Conservation (phyloP, 2,113 vertebrate genomes). For the Ictalurus furcatus region DNA sequence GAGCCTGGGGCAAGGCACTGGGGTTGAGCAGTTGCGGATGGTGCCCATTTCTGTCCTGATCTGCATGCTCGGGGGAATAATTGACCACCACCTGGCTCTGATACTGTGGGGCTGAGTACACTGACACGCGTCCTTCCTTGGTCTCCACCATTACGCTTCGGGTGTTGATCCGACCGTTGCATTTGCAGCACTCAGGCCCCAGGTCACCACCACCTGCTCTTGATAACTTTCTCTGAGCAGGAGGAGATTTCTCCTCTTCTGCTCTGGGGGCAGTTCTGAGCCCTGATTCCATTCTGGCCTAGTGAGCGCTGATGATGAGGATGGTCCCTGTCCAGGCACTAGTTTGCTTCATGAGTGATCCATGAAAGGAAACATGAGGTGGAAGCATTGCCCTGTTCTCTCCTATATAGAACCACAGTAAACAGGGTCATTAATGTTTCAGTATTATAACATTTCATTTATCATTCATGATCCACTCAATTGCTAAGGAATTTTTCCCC, state of each 20-base stretch:
- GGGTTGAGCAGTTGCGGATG: constrained; percentile 86
- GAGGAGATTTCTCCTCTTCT: constrained; percentile 67
- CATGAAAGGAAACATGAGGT: constrained; percentile 52
- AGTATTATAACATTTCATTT: not conserved
- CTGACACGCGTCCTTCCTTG: constrained; percentile 77
- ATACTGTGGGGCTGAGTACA: constrained; percentile 84
- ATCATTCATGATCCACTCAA: not conserved
- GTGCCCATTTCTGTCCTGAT: constrained; percentile 60
- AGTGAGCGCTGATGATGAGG: constrained; percentile 21
- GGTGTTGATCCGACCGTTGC: constrained; percentile 87
- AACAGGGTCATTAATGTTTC: not conserved
- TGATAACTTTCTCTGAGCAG: constrained; percentile 63
- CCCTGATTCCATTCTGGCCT: constrained; percentile 58
- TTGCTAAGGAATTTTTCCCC: not conserved
- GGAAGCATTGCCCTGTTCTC: constrained; percentile 28
- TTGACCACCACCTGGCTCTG: constrained; percentile 71
- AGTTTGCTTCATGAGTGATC: constrained; percentile 52
- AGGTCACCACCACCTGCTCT: constrained; percentile 40
- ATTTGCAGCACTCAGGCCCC: constrained; percentile 67
- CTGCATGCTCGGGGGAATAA: constrained; percentile 56
- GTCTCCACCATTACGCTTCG: constrained; percentile 77
- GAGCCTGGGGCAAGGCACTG: constrained; percentile 75
- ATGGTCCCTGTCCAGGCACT: constrained; percentile 60
- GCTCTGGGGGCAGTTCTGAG: constrained; percentile 57
- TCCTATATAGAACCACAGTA: constrained; percentile 50